phyloP scores from a whole-genome alignment of 1,140 invertebrate genomes.

The Cepaea nemoralis region DNA sequence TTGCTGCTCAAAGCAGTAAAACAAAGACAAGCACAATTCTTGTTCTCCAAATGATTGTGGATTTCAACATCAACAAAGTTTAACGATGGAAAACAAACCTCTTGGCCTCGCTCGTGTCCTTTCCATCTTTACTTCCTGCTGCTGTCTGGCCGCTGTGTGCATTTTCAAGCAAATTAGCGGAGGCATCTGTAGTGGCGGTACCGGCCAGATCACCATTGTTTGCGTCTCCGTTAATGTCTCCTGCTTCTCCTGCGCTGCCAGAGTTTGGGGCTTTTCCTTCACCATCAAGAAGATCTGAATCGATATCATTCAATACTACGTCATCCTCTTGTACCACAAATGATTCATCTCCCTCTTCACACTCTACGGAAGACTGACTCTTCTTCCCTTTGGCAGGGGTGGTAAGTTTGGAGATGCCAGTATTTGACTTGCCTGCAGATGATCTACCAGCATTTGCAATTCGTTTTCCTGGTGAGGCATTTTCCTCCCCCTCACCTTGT shows the following conservation, averaged over 20 bases:
- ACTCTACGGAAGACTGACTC: constrained; percentile 36
- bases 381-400: constrained; percentile 24
- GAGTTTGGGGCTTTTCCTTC: constrained; percentile 38
- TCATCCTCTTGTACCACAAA: constrained; percentile 69
- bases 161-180: constrained; percentile 33
- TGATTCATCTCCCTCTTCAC: constrained; percentile 55
- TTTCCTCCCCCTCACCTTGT: constrained; percentile 37
- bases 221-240: constrained; percentile 17
- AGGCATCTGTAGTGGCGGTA: constrained; percentile 30
- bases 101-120: constrained; percentile 59
- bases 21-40: background rate
- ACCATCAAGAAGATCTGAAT: constrained; percentile 60
- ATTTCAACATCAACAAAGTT: constrained; percentile 34
- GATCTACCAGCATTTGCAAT: background rate
- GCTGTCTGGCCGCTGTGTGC: constrained; percentile 51
- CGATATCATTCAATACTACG: constrained; percentile 67
- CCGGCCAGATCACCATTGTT: constrained; percentile 20
- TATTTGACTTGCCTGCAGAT: background rate
- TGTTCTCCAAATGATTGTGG: constrained; percentile 7
- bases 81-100: constrained; percentile 60
- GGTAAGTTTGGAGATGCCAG: constrained; percentile 5
- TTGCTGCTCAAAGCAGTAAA: background rate
- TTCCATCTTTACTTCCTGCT: constrained; percentile 57
- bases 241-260: constrained; percentile 15
- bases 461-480: constrained; percentile 25